Evolutionary conservation across 1,140 invertebrate genomes (phyloP), one percentile per base, ranked within the genome.

Genomic region (Calephelis nemesis): DNA sequence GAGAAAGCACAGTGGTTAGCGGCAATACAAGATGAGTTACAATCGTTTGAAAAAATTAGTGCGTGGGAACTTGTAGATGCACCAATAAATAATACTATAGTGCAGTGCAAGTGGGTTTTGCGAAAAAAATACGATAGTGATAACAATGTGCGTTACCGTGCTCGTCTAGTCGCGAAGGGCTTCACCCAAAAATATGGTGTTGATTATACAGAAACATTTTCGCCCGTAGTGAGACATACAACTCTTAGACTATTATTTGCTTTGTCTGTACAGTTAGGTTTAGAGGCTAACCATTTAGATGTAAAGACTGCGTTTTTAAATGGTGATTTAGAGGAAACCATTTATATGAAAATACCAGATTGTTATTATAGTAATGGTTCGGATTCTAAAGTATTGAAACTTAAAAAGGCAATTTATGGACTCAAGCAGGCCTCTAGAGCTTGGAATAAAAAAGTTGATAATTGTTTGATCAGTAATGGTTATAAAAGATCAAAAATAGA

Each of bases 221-320:
- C 82, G 8, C 82, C 82, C 40, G 84, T 88, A 5, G 73, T 84
- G 3, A 72, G 79, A 47, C 74, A 79, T 73, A 73, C 77, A 54
- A 80, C 85, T 13, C 65, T 92, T 4, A 70, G 89, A 73, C 11
- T 85, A 5, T 71, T 93, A 45, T 69, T 93, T 64, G 72, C 75
- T 5, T 54, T 92, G 50, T 74, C 79, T 58, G 83, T 81, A 12
- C 60, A 80, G 30, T 68, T 79, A 63, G 74, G 79, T 65, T 64
- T 83, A 58, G 58, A 79, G 11, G 69, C 82, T 11, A 58, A 10
- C 7, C 75, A 74, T 65, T 62, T 76, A 42, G 72, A 73, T 70
- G 69, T 76, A 6, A 82, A 70, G 8, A 89, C 82, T n/a, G 88
- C 92, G 0, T 92, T 92, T 48, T 74, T 69, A 0, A 74, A 93